These are phyloP conservation scores for Drosophila dives DNA, from an alignment of 2,888 invertebrate species.

Conservation along the genomic window DNA sequence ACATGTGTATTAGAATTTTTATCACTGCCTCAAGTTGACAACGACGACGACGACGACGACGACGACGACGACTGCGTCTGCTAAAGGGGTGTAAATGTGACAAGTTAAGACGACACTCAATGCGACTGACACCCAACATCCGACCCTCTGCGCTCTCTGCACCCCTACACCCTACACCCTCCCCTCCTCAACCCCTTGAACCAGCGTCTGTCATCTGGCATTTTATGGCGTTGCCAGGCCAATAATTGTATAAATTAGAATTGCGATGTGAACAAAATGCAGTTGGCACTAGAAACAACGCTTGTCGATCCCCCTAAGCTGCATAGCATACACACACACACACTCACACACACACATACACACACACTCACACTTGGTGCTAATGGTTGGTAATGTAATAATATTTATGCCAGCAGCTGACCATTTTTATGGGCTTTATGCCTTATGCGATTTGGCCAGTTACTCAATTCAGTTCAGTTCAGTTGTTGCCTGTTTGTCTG, in stretches of 20 bases:
- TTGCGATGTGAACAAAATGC: constrained; percentile 63
- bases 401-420: constrained; percentile 72
- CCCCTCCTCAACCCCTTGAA: not conserved
- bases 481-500: constrained; percentile 6
- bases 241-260: constrained; percentile 75
- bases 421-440: constrained; percentile 70
- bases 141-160: not conserved
- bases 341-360: not conserved
- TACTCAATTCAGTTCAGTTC: constrained; percentile 67
- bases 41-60: constrained; percentile 2
- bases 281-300: constrained; percentile 34
- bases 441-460: constrained; percentile 71
- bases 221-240: constrained; percentile 57
- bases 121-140: constrained; percentile 52
- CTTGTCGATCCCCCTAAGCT: constrained; percentile 22
- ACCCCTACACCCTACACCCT: not conserved
- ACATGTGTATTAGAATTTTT: constrained; percentile 17
- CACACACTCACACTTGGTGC: not conserved
- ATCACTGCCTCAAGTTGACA: constrained; percentile 42
- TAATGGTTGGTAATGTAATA: constrained; percentile 76
- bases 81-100: constrained; percentile 78
- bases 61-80: constrained; percentile 22
- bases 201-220: constrained; percentile 47
- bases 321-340: constrained; percentile 11
- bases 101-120: constrained; percentile 75